A percentile compares a stretch with the other conserved stretches of the same genome.
These are phyloP conservation scores for Ctenopoma multispine DNA, from an alignment of 2,797 vertebrate genomes.

Conservation along the genomic window DNA sequence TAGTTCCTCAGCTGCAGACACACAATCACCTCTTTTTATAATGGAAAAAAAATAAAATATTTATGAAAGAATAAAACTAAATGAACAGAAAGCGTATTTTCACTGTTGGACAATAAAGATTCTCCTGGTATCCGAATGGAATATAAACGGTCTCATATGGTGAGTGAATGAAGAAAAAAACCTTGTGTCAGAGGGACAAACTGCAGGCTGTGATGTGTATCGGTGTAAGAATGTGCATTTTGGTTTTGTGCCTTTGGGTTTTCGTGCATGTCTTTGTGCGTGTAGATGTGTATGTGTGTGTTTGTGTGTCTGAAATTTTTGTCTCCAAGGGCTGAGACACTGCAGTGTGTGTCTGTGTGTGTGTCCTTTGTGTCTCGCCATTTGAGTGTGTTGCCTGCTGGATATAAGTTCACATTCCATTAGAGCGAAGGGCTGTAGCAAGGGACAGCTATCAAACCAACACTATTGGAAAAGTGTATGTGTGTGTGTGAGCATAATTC, in stretches of 20 bases:
- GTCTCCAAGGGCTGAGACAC: slow-evolving; percentile 46
- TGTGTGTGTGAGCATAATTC: slow-evolving; percentile 17
- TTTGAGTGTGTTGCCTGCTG: slow-evolving; percentile 67
- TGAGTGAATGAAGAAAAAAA: not conserved
- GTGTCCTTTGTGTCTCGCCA: slow-evolving; percentile 59
- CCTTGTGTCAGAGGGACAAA: slow-evolving; percentile 40
- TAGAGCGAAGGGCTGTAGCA: slow-evolving; percentile 65
- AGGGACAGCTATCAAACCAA: slow-evolving; percentile 70
- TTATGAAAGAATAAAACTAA: slow-evolving; percentile 68
- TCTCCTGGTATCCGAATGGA: slow-evolving; percentile 52
- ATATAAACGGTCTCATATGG: slow-evolving; percentile 62
- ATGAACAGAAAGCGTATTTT: slow-evolving; percentile 71
- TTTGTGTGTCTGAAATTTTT: slow-evolving; percentile 47
- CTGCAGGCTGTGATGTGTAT: slow-evolving; percentile 49
- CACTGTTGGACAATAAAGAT: slow-evolving; percentile 56
- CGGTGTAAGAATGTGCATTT: slow-evolving; percentile 42
- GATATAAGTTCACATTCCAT: slow-evolving; percentile 77
- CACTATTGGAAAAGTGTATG: slow-evolving; percentile 53
- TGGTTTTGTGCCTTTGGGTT: slow-evolving; percentile 48
- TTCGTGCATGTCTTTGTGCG: slow-evolving; percentile 5
- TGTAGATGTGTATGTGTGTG: slow-evolving; percentile 8
- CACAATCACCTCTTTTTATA: slow-evolving; percentile 49
- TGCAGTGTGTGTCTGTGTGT: slow-evolving; percentile 49
- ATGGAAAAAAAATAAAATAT: slow-evolving; percentile 74
- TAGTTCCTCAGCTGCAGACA: slow-evolving; percentile 57